phyloP scores from a whole-genome alignment of 1,140 invertebrate species.

The Platyscapa corneri region DNA sequence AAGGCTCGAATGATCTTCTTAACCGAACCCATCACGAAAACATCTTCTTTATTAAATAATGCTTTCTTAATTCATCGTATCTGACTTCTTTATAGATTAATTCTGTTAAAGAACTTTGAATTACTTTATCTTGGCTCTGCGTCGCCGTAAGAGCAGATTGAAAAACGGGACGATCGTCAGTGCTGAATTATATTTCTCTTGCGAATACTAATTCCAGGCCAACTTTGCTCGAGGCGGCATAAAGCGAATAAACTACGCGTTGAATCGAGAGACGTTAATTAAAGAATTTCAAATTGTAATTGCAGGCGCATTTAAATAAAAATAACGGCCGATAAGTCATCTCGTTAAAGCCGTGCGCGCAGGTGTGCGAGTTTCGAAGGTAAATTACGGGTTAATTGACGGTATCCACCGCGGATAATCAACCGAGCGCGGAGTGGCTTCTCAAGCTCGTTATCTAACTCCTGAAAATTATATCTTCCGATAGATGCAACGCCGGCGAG shows the following conservation, averaged over 20 bases:
- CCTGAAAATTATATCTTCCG: neutral
- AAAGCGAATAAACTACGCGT: neutral
- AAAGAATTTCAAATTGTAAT: neutral
- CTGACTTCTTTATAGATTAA: neutral
- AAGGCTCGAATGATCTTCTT: neutral
- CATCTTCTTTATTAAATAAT: constrained; percentile 1
- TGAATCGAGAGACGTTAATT: neutral
- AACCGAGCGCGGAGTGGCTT: neutral
- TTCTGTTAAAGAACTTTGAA: neutral
- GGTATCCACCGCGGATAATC: neutral
- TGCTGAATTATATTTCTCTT: neutral
- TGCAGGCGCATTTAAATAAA: neutral
- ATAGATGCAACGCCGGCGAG: neutral
- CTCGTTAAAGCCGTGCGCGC: no score
- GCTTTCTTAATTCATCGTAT: neutral
- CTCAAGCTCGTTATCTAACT: neutral
- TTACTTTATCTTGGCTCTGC: neutral
- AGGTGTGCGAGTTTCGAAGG: neutral
- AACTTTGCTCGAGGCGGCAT: neutral
- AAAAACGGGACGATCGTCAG: neutral
- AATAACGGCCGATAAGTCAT: neutral
- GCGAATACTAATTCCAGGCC: neutral
- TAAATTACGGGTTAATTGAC: neutral
- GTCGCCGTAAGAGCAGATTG: neutral
- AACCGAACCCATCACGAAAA: neutral